These are phyloP conservation scores for Phrynocephalus vlangalii DNA, from an alignment of 2,797 vertebrate genomes.

Conservation along the genomic window DNA sequence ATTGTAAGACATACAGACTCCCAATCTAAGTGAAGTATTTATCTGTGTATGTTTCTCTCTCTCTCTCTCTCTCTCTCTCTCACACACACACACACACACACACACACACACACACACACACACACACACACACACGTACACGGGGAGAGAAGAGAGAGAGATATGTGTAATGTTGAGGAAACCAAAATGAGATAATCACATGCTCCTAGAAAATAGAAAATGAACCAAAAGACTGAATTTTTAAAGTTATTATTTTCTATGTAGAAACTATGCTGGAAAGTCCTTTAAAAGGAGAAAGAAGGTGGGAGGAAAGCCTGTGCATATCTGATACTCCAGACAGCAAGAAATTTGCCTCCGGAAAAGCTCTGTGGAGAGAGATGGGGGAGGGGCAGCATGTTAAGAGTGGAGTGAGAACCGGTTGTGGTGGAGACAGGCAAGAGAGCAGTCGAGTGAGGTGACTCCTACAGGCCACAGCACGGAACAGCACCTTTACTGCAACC, in stretches of 20 bases:
- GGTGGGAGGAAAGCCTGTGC: constrained; percentile 33
- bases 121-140: too few relatives aligned
- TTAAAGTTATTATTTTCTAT: constrained; percentile 12
- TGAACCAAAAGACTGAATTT: not conserved
- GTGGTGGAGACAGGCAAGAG: constrained; percentile 9
- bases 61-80: too few relatives aligned
- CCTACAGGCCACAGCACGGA: constrained; percentile 55
- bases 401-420: not conserved
- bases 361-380: constrained; percentile 51
- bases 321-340: constrained; percentile 61
- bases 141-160: not conserved
- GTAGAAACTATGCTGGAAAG: constrained; percentile 6
- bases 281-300: constrained; percentile 12
- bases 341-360: constrained; percentile 64
- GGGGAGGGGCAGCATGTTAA: constrained; percentile 58
- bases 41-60: not conserved
- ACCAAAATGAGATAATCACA: not conserved
- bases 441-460: constrained; percentile 41
- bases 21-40: not conserved
- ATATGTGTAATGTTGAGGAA: not conserved
- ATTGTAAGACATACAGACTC: not conserved
- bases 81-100: not conserved
- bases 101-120: not conserved
- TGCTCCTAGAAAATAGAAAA: constrained; percentile 5
- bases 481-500: constrained; percentile 50